Conservation (phyloP, 2,888 invertebrate genomes). For the Dicranocentrus wangi region DNA sequence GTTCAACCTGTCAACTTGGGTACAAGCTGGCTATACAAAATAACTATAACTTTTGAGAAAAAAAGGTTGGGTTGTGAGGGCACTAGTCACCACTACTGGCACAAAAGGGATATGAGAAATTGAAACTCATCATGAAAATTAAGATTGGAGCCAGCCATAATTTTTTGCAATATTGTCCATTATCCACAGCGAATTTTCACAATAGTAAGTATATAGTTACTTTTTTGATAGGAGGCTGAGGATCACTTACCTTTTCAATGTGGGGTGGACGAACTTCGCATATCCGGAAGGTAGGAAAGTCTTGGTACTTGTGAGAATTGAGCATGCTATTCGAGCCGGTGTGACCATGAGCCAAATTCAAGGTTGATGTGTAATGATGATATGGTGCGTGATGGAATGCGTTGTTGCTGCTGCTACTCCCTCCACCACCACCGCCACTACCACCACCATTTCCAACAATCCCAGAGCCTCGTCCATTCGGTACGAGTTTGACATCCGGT, state of each 20-base stretch:
- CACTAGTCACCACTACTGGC: no score
- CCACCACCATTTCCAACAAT: constrained; percentile 42
- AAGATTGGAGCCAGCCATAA: background rate
- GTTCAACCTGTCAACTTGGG: no score
- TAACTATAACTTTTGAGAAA: no score
- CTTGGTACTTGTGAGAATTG: constrained; percentile 61
- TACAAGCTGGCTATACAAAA: no score
- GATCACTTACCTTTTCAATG: constrained; percentile 73
- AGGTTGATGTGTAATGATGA: constrained; percentile 67
- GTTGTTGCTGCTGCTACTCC: constrained; percentile 53
- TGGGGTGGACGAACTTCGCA: constrained; percentile 74
- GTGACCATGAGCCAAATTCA: constrained; percentile 68
- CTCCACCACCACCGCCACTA: no score
- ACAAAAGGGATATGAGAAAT: no score
- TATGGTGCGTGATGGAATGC: constrained; percentile 64
- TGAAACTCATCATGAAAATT: background rate
- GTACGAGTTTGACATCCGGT: constrained; percentile 72
- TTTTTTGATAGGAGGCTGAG: no score
- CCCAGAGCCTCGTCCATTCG: constrained; percentile 65
- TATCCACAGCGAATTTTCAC: background rate
- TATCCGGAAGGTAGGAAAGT: constrained; percentile 73
- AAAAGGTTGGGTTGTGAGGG: no score
- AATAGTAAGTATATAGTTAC: no score
- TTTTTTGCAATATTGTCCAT: background rate
- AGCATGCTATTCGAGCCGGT: constrained; percentile 56